Evolutionary conservation across 2,797 vertebrate species (phyloP).

Genomic region (Poeciliopsis gracilis): DNA sequence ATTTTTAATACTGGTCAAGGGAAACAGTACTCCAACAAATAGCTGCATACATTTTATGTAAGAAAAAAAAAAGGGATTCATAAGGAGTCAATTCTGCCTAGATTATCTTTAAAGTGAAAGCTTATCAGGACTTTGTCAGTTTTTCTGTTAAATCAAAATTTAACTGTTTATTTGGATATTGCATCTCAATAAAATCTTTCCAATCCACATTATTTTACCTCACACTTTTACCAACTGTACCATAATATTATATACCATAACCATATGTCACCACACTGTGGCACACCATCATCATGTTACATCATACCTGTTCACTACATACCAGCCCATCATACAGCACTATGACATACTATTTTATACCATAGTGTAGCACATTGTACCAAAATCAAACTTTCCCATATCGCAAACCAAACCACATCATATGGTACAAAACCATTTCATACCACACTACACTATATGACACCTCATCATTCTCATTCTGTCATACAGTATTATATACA

Average conservation of each 20-base stretch:
- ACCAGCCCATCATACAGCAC: not conserved
- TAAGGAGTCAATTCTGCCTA: not conserved
- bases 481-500: not conserved
- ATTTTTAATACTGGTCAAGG: not conserved
- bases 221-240: not conserved
- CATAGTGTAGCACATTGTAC: not conserved
- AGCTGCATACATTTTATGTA: not conserved
- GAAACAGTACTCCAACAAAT: not conserved
- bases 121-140: not conserved
- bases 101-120: not conserved
- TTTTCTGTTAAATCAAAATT: not conserved
- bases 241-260: not conserved
- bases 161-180: not conserved
- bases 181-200: not conserved
- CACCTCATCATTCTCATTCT: not conserved
- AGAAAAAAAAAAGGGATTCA: not conserved
- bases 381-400: not conserved
- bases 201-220: not conserved
- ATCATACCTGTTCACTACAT: not conserved
- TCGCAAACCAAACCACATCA: not conserved
- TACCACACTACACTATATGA: not conserved
- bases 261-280: not conserved
- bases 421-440: not conserved
- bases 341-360: not conserved
- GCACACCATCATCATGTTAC: not conserved